Base-by-base conservation (phyloP, 2,888 invertebrate genomes). In the Augochlorella aurata region DNA sequence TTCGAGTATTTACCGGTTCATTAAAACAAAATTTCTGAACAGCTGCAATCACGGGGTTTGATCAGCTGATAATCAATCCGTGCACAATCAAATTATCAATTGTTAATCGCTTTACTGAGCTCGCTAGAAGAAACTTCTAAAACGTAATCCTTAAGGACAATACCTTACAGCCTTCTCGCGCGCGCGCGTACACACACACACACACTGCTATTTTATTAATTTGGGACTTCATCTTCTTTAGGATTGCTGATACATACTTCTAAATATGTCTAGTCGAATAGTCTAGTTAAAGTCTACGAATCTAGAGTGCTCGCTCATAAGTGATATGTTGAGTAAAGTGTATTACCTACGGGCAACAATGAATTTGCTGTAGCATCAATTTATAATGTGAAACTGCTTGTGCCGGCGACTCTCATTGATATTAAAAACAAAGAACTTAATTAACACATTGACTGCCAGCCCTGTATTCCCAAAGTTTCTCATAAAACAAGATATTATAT, bases 241-340 rank as follows among this genome's bases (percentile, higher is more conserved):
- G 50, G 65, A 67, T 74, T 67, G 58, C 67, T 82, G 78, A 47
- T 79, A 83, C 47, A 74, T 71, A 74, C 24, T 67, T 79, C 76
- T 76, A 83, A 47, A 69, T 81, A 85, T 73, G 67, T 70, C 74
- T 87, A 87, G 69, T 85, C 68, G 44, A 58, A 83, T 80, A 88
- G 50, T 77, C 74, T 82, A 88, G 87, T 80, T 81, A 85, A 88
- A 82, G 76, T 72, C 87, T 87, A 88, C 69, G 65, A 82, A 82
- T 88, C 84, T 90, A 88, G 67, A 88, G 79, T 86, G 88, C 86
- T 88, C 84, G 82, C 76, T 87, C 81, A 83, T 87, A 87, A 89
- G 85, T 91, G 91, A 91, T 90, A 90, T 91, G 91, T 91, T 82
- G 82, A 88, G 83, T 88, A 90, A 90, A 90, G 84, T 90, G 89